phyloP scores from a whole-genome alignment of 2,888 invertebrate genomes.

The Yponomeuta evonymella region DNA sequence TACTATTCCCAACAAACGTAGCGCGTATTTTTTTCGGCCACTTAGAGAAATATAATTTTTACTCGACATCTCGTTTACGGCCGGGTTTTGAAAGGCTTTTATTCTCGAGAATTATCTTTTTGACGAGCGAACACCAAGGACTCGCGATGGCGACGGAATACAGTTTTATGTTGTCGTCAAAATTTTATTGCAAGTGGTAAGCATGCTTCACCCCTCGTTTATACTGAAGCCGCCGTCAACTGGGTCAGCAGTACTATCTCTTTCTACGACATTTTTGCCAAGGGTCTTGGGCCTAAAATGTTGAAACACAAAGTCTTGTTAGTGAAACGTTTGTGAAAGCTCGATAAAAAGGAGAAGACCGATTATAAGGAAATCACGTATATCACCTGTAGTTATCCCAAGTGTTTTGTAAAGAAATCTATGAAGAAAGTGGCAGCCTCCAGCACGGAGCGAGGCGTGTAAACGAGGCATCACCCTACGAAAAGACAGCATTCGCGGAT shows the following conservation, averaged over 20 bases:
- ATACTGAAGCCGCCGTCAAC: background rate
- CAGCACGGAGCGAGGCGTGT: background rate
- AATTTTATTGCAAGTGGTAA: conserved; percentile 32
- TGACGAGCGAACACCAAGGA: conserved; percentile 29
- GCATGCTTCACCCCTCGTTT: background rate
- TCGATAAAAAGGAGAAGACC: no score
- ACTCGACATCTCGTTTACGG: conserved; percentile 42
- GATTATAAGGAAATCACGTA: background rate
- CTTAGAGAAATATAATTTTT: conserved; percentile 21
- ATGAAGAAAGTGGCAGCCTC: no score
- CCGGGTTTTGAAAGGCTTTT: conserved; percentile 32
- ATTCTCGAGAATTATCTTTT: conserved; percentile 38
- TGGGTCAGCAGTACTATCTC: no score
- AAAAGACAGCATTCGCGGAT: background rate
- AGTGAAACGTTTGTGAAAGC: no score
- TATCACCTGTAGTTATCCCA: background rate
- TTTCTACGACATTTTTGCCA: no score
- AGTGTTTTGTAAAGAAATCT: background rate
- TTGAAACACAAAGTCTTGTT: no score
- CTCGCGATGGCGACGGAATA: conserved; percentile 24
- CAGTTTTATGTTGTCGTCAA: conserved; percentile 33
- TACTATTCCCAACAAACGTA: background rate
- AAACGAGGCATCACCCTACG: background rate
- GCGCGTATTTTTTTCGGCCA: background rate
- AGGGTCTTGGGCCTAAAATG: no score